Evolutionary conservation across 2,113 vertebrate species (phyloP).

Genomic region (Hystrix cristata): DNA sequence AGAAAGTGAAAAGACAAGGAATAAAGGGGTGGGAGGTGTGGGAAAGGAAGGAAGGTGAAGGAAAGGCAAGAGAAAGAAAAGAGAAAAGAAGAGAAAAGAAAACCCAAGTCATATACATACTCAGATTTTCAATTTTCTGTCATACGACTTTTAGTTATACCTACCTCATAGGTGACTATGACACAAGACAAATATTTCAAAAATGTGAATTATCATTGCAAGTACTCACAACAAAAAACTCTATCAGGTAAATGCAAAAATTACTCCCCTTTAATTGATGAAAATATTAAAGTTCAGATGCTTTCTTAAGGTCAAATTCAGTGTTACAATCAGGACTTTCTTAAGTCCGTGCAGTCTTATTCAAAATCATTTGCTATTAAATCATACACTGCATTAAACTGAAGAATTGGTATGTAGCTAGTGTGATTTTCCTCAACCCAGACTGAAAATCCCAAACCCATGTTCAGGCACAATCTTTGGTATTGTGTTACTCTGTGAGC

Average conservation of each 20-base stretch:
- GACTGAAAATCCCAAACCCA: not conserved
- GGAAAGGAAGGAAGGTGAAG: rapidly evolving
- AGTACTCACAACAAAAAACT: not conserved
- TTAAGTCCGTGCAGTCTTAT: not conserved
- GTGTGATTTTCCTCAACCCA: not conserved
- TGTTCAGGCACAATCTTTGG: not conserved
- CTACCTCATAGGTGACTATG: not conserved
- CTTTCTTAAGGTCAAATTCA: not conserved
- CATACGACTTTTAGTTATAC: not conserved
- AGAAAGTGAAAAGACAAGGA: not conserved
- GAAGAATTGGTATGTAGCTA: not conserved
- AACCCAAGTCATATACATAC: not conserved
- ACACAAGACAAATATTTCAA: not conserved
- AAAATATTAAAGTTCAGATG: not conserved
- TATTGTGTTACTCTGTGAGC: not conserved
- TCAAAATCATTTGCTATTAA: not conserved
- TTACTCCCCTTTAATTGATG: not conserved
- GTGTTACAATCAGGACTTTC: not conserved
- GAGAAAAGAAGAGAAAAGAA: not conserved
- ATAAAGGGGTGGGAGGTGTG: not conserved
- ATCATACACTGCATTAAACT: not conserved
- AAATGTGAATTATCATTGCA: not conserved
- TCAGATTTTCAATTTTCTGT: not conserved
- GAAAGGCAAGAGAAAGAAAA: not conserved
- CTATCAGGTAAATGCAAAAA: not conserved